Evolutionary conservation across 2,113 vertebrate genomes (phyloP).

Genomic region (Laterallus jamaicensis): DNA sequence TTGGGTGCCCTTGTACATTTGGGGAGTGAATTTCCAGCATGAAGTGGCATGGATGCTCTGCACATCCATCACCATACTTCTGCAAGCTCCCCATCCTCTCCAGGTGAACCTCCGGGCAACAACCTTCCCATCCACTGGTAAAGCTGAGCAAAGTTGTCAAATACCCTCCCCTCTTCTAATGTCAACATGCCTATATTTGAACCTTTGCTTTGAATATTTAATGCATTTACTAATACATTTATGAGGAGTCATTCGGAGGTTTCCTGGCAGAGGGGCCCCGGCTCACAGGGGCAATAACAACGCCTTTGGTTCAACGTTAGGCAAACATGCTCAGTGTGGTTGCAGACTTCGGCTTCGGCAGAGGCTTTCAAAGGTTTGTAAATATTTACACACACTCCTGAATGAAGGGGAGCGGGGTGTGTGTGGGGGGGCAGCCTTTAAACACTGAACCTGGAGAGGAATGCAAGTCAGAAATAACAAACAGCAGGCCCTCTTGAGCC

Average conservation of each 20-base stretch:
- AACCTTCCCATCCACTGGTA: neutral
- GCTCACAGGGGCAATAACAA: neutral
- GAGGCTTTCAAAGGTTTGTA: conserved; percentile 37
- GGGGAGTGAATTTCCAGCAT: neutral
- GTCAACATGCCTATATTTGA: neutral
- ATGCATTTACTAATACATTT: conserved; percentile 45
- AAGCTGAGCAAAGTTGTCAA: neutral
- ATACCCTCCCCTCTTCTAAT: neutral
- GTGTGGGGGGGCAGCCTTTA: neutral
- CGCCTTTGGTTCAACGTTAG: neutral
- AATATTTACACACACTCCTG: conserved; percentile 41
- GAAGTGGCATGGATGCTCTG: neutral
- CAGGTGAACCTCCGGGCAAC: neutral
- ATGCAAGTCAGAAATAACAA: conserved; percentile 20
- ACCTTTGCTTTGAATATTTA: conserved; percentile 37
- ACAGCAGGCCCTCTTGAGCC: neutral
- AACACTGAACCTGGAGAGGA: conserved; percentile 13
- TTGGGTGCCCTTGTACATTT: no score
- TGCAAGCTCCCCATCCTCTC: neutral
- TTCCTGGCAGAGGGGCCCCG: neutral
- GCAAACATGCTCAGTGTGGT: conserved; percentile 14
- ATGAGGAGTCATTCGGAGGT: neutral
- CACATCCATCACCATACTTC: neutral
- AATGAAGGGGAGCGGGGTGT: neutral
- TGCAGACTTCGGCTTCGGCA: neutral